Percentiles rank a stretch among this genome's conserved stretches.
These are phyloP conservation scores for Cephonodes hylas DNA, from an alignment of 2,888 invertebrate genomes.

Conservation along the genomic window DNA sequence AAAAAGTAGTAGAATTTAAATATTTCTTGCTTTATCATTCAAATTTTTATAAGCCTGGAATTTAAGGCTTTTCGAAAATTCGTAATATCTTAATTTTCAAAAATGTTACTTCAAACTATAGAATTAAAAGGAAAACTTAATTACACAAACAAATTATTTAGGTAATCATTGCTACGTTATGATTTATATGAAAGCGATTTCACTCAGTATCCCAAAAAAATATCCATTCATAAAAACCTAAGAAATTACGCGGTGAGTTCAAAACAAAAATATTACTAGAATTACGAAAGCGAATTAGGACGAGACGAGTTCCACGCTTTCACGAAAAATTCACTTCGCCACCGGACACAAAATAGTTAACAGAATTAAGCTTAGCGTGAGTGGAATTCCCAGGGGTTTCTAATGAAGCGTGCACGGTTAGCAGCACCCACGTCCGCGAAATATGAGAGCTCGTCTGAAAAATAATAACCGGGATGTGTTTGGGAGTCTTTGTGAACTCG, in stretches of 20 bases:
- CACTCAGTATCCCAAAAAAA: too few species aligned
- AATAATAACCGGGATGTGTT: background rate
- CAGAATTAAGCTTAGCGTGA: constrained; percentile 62
- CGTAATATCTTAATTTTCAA: too few species aligned
- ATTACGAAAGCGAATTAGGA: constrained; percentile 40
- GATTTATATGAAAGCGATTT: too few species aligned
- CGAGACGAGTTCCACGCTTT: constrained; percentile 38
- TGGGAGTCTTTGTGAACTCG: background rate
- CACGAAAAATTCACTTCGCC: constrained; percentile 35
- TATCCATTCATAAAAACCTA: background rate
- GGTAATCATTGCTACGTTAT: too few species aligned
- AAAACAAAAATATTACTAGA: constrained; percentile 4
- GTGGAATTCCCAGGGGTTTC: constrained; percentile 51
- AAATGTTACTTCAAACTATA: too few species aligned
- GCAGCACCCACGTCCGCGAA: constrained; percentile 35
- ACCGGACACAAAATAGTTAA: constrained; percentile 69
- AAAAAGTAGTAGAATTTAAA: too few species aligned
- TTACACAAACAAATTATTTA: too few species aligned
- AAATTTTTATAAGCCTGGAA: too few species aligned
- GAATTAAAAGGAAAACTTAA: too few species aligned
- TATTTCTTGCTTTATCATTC: too few species aligned
- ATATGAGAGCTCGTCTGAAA: constrained; percentile 2
- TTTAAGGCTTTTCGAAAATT: too few species aligned
- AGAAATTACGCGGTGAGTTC: background rate
- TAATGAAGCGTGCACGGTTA: constrained; percentile 53